Conservation (phyloP, 1,140 invertebrate species). For the Scylla paramamosain region DNA sequence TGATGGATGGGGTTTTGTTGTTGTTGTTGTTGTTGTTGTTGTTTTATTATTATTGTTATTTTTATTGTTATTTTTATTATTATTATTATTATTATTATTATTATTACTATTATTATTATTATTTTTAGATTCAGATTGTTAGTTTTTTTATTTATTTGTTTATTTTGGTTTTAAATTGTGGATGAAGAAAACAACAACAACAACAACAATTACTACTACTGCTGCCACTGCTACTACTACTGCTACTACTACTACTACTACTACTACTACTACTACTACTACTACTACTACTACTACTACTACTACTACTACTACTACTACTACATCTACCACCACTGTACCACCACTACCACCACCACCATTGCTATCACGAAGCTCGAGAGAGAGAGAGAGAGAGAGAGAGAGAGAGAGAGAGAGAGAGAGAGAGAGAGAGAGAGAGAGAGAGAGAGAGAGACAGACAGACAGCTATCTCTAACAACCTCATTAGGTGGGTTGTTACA, state of each 20-base stretch:
- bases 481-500: background rate
- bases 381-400: background rate
- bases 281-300: background rate
- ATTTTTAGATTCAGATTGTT: no score
- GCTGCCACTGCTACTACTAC: background rate
- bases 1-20: no score
- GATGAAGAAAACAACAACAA: no score
- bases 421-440: background rate
- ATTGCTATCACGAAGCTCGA: background rate
- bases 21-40: no score
- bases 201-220: no score
- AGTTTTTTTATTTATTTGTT: no score
- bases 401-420: background rate
- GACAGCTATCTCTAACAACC: background rate
- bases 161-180: no score
- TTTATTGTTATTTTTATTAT: no score
- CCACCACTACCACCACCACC: background rate
- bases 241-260: background rate
- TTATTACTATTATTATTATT: no score
- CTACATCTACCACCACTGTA: background rate
- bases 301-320: constrained; percentile 6
- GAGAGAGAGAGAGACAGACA: background rate
- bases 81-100: no score
- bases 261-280: background rate
- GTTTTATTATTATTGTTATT: no score